Base-by-base conservation (phyloP, 2,797 vertebrate species). In the Ceryle rudis region DNA sequence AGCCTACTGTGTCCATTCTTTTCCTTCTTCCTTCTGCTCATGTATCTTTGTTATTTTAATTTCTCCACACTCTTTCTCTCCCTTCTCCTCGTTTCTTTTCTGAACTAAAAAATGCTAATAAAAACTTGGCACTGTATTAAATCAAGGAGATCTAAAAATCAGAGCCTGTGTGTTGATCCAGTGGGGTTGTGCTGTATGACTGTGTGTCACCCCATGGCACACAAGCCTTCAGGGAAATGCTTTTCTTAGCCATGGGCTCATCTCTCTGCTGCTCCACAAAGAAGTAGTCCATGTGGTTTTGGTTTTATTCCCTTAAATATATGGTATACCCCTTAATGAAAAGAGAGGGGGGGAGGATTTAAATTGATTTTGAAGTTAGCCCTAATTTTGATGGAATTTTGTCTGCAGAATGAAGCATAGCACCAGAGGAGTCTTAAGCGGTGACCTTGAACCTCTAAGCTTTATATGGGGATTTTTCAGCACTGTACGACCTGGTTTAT, bases 301-400 rank as follows among this genome's bases (percentile, higher is more conserved):
- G 7, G 2, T 39, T 86, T 60, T 28, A 39, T 28, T 65, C 52
- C 21, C 17, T 67, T 67, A 58, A 57, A n/a, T 52, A 65, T 9
- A 7, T 19, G 8, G 5, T 1, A 1, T 23, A n/a, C 44, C 18
- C 90, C 51, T 54, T 37, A 52, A 55, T 35, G 29, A 65, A 67
- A 78, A 41, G 1, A 6, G 5, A 1, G 1, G 2, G 1, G 7
- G 6, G 21, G 9, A 67, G 13, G 60, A 39, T 67, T 82, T 61
- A 67, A 86, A 84, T 47, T 51, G 33, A 62, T 82, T 77, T 52
- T 93, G 86, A 91, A 89, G 70, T 61, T 67, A 31, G 25, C 14
- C 25, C 21, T 90, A 33, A 91, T 94, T 91, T 82, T 89, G 64
- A 60, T 90, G 29, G 23, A 54, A 8, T 81, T 84, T 64, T 66